Conservation (phyloP, 53 echinoderm and acorn worm species). For the Apostichopus leukothele region DNA sequence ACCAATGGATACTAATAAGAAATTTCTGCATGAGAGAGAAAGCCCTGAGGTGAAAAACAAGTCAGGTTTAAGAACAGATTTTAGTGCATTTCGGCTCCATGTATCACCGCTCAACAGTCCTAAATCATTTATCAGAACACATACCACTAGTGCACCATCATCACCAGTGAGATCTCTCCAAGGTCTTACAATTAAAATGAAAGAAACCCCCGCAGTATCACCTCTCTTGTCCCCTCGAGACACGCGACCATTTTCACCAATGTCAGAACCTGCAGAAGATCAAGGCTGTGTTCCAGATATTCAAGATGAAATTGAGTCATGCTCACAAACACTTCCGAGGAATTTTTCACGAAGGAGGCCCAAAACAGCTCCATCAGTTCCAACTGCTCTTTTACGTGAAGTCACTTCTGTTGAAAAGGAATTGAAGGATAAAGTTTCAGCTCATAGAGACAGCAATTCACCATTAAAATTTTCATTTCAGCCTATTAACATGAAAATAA, state of each 20-base stretch:
- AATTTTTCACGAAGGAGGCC: slow-evolving; percentile 53
- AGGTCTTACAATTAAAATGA: slow-evolving; percentile 80
- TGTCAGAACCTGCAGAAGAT: slow-evolving; percentile 58
- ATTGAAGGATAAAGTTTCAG: slow-evolving; percentile 13
- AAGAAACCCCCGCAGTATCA: slow-evolving; percentile 34
- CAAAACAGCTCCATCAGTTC: slow-evolving; percentile 42
- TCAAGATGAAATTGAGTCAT: slow-evolving; percentile 26
- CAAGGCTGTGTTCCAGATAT: slow-evolving; percentile 62
- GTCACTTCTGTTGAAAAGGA: slow-evolving; percentile 36
- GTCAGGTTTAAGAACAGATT: slow-evolving; percentile 79
- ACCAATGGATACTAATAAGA: slow-evolving; percentile 43
- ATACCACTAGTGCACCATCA: slow-evolving; percentile 72
- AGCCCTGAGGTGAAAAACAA: background rate
- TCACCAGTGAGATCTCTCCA: slow-evolving; percentile 81
- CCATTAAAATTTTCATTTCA: slow-evolving; percentile 40
- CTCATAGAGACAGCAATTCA: slow-evolving; percentile 1
- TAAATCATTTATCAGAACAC: slow-evolving; percentile 26
- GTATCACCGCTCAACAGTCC: slow-evolving; percentile 38
- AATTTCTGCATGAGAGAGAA: background rate
- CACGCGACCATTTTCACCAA: slow-evolving; percentile 48
- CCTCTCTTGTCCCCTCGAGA: slow-evolving; percentile 26
- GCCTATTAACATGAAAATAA: slow-evolving; percentile 43
- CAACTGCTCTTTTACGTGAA: slow-evolving; percentile 41
- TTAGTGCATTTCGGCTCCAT: slow-evolving; percentile 71
- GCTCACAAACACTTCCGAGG: slow-evolving; percentile 37